These are phyloP conservation scores for Ammodytes dubius DNA, from an alignment of 2,113 vertebrate genomes.

Conservation along the genomic window DNA sequence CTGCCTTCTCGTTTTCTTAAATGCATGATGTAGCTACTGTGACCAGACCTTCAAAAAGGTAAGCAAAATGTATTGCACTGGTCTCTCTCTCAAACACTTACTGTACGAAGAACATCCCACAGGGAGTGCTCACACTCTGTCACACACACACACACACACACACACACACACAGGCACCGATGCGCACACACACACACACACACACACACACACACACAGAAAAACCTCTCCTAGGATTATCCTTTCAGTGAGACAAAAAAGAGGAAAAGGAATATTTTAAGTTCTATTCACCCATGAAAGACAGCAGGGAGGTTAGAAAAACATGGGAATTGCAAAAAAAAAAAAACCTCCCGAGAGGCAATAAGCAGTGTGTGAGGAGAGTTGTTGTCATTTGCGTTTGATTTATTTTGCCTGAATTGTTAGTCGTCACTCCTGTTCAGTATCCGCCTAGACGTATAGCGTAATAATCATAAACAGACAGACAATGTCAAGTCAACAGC, in stretches of 20 bases:
- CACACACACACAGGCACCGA: neutral
- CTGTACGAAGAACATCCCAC: slow-evolving; percentile 22
- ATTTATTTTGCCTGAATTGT: slow-evolving; percentile 20
- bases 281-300: slow-evolving; percentile 45
- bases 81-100: slow-evolving; percentile 13
- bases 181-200: neutral
- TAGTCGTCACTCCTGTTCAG: slow-evolving; percentile 11
- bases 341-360: slow-evolving; percentile 30
- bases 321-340: slow-evolving; percentile 21
- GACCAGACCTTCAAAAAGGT: slow-evolving; percentile 28
- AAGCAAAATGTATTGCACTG: slow-evolving; percentile 16
- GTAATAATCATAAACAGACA: slow-evolving; percentile 6
- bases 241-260: slow-evolving; percentile 45
- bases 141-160: slow-evolving; percentile 8
- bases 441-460: neutral
- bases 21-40: slow-evolving; percentile 16
- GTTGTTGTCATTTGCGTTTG: slow-evolving; percentile 29
- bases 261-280: slow-evolving; percentile 26
- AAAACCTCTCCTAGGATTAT: slow-evolving; percentile 47
- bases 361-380: neutral
- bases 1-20: neutral
- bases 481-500: neutral
- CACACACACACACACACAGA: slow-evolving; percentile 24
- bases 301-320: slow-evolving; percentile 29
- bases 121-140: slow-evolving; percentile 6